Conservation (phyloP, 2,113 vertebrate genomes). For the Canis aureus region DNA sequence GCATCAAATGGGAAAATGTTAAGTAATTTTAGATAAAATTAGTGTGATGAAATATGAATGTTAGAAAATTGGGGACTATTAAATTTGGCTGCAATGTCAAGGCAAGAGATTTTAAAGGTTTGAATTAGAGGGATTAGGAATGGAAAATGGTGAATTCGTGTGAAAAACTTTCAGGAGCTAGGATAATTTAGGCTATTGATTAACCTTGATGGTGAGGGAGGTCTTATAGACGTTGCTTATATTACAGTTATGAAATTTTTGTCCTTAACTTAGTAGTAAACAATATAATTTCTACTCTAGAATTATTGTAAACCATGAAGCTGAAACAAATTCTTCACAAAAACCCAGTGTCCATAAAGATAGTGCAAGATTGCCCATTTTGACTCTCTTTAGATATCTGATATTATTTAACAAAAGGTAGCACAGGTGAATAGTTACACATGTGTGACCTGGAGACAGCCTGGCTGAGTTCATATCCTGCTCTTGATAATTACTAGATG, state of each 20-base stretch:
- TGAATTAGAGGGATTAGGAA: neutral
- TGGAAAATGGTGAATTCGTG: neutral
- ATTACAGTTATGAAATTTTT: neutral
- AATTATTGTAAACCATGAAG: neutral
- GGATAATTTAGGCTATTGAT: neutral
- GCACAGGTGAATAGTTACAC: neutral
- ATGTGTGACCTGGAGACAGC: neutral
- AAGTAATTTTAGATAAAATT: neutral
- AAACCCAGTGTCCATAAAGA: neutral
- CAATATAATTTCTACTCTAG: neutral
- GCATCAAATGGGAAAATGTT: neutral
- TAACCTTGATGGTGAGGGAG: neutral
- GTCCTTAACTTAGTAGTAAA: neutral
- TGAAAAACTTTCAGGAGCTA: neutral
- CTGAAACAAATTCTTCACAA: neutral
- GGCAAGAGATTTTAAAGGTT: neutral
- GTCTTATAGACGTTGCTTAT: neutral
- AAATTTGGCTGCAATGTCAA: neutral
- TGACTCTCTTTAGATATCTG: neutral
- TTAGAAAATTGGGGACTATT: neutral
- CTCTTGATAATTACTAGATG: neutral
- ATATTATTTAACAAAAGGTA: neutral
- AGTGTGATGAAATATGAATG: neutral
- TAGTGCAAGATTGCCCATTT: neutral
- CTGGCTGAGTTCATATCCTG: neutral